These are phyloP conservation scores for Drosophila pandora DNA, from an alignment of 1,140 invertebrate genomes.

Conservation along the genomic window DNA sequence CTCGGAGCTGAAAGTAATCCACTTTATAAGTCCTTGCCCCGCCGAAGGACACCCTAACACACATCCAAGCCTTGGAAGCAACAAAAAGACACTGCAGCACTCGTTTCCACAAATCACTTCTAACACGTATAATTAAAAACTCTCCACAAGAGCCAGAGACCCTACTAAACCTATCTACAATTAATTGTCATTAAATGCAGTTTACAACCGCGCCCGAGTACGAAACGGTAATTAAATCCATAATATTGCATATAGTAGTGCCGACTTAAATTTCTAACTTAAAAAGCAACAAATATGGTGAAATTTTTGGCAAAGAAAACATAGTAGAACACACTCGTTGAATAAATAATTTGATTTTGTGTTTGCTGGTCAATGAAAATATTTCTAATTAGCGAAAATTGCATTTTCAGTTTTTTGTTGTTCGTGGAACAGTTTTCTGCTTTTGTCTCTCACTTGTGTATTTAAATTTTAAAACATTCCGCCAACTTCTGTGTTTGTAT, in stretches of 20 bases:
- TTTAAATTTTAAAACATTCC: slow-evolving; percentile 18
- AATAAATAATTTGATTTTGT: slow-evolving; percentile 72
- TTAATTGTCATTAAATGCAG: slow-evolving; percentile 80
- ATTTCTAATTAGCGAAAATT: slow-evolving; percentile 76
- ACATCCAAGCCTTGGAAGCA: slow-evolving; percentile 8
- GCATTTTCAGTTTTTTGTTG: slow-evolving; percentile 56
- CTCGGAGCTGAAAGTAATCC: not conserved
- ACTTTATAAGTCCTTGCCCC: not conserved
- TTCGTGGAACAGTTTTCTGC: slow-evolving; percentile 34
- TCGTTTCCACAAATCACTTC: slow-evolving; percentile 27
- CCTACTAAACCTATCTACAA: slow-evolving; percentile 70
- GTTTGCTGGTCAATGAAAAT: slow-evolving; percentile 63
- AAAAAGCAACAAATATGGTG: slow-evolving; percentile 1
- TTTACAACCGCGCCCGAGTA: slow-evolving; percentile 83
- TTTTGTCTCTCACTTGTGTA: slow-evolving; percentile 30
- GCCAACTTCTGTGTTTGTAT: slow-evolving; percentile 17
- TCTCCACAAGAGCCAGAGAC: slow-evolving; percentile 33
- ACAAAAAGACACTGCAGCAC: slow-evolving; percentile 6
- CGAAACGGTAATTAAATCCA: slow-evolving; percentile 83
- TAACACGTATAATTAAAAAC: not conserved
- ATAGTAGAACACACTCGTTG: slow-evolving; percentile 46
- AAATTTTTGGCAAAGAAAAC: slow-evolving; percentile 48
- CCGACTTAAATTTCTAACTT: slow-evolving; percentile 28
- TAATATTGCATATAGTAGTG: slow-evolving; percentile 52
- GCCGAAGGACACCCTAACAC: slow-evolving; percentile 1